Percentiles rank a stretch among this genome's conserved stretches.
Conservation (phyloP, 2,113 vertebrate genomes). For the Trichechus manatus region DNA sequence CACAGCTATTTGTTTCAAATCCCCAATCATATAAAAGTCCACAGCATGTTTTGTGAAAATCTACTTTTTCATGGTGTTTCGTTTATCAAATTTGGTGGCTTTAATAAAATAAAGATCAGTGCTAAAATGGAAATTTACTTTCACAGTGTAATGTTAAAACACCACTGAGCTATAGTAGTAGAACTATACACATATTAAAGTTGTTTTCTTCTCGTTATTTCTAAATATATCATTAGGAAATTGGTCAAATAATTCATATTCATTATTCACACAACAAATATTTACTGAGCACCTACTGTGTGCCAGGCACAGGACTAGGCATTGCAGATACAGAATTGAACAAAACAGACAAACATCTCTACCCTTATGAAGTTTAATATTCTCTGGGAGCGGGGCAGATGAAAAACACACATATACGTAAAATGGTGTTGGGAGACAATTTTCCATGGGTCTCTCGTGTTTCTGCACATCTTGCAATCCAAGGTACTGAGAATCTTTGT, state of each 20-base stretch:
- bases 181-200: background rate
- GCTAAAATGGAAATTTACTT: conserved; percentile 60
- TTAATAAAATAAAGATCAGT: conserved; percentile 47
- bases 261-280: background rate
- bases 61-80: conserved; percentile 13
- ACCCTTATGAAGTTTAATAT: background rate
- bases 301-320: background rate
- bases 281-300: too few species aligned
- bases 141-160: conserved; percentile 18
- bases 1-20: conserved; percentile 17
- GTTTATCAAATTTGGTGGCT: conserved; percentile 11
- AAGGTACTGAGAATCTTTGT: background rate
- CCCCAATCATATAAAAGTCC: background rate
- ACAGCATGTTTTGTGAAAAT: conserved; percentile 4
- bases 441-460: background rate
- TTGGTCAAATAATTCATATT: conserved; percentile 13
- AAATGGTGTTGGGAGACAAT: background rate
- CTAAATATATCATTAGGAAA: conserved; percentile 34
- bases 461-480: background rate
- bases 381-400: background rate
- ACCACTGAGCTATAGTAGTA: background rate
- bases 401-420: background rate
- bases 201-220: conserved; percentile 10
- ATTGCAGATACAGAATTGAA: background rate
- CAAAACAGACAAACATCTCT: conserved; percentile 1